These are phyloP conservation scores for Menura novaehollandiae DNA, from an alignment of 2,113 vertebrate species.

Conservation along the genomic window DNA sequence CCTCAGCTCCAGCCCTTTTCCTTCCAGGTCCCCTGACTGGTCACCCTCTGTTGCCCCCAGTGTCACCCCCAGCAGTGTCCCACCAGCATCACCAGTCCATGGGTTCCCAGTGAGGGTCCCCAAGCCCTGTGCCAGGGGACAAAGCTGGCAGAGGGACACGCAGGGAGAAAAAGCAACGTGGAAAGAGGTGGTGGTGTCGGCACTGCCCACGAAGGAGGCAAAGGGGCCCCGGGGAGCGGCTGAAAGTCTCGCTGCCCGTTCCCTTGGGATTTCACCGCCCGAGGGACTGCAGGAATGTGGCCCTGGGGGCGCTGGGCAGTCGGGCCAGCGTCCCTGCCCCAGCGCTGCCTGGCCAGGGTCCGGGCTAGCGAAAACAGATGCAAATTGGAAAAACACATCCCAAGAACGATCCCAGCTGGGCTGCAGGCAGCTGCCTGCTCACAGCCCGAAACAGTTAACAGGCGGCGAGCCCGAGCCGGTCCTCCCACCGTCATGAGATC, in stretches of 20 bases:
- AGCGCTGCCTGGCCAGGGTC: not conserved
- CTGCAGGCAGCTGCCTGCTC: not conserved
- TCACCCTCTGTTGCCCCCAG: accelerated
- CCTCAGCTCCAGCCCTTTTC: not conserved
- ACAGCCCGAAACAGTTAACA: conserved; percentile 44
- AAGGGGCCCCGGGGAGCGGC: not conserved
- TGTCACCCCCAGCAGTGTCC: not conserved
- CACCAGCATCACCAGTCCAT: accelerated
- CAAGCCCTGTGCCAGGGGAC: not conserved
- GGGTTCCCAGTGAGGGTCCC: not conserved
- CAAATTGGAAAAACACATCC: not conserved
- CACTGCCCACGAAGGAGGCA: not conserved
- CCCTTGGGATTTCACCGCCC: not conserved
- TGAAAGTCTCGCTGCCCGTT: accelerated
- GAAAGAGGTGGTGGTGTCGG: not conserved
- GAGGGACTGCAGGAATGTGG: not conserved
- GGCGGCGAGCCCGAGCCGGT: not conserved
- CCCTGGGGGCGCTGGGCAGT: accelerated
- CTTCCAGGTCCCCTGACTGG: not conserved
- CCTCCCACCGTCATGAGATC: conserved; percentile 56
- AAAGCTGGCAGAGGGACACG: not conserved
- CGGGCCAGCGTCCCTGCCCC: not conserved
- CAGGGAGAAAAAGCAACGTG: not conserved
- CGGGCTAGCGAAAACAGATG: accelerated
- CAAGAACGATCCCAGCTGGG: not conserved